A percentile compares a stretch with the other conserved stretches of the same genome.
Conservation (phyloP, 2,888 invertebrate genomes). For the Cerastis rubricosa region DNA sequence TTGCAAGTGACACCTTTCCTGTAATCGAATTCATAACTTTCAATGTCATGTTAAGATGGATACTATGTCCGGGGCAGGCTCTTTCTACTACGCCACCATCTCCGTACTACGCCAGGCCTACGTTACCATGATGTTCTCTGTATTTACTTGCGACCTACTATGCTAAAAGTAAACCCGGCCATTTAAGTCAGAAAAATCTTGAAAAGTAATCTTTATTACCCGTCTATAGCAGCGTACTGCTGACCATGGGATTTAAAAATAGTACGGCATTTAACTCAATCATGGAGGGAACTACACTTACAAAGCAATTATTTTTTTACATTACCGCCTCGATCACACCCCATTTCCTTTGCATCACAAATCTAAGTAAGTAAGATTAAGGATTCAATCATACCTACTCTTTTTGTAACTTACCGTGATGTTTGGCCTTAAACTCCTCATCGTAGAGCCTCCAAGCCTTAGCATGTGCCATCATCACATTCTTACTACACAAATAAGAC, state of each 20-base stretch:
- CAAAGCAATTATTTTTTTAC: neutral
- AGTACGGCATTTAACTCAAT: neutral
- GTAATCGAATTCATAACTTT: neutral
- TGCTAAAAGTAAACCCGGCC: neutral
- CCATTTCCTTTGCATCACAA: neutral
- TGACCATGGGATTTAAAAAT: neutral
- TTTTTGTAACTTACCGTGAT: conserved; percentile 39
- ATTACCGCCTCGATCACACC: neutral
- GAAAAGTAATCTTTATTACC: neutral
- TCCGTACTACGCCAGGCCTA: neutral
- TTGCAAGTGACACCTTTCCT: conserved; percentile 70
- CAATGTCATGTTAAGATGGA: neutral
- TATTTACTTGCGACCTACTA: neutral
- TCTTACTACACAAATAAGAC: conserved; percentile 89
- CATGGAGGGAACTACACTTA: neutral
- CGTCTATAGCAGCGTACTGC: neutral
- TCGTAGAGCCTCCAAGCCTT: conserved; percentile 91
- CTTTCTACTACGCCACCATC: neutral
- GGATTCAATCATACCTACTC: too few species aligned
- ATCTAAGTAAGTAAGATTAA: neutral
- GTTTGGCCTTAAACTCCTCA: conserved; percentile 84
- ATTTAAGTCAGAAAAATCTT: neutral
- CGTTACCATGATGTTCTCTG: neutral
- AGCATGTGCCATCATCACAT: conserved; percentile 93
- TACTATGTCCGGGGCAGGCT: neutral